Evolutionary conservation across 2,888 invertebrate genomes (phyloP), one percentile per base, ranked within the genome.

Genomic region (Lomographa bimaculata): DNA sequence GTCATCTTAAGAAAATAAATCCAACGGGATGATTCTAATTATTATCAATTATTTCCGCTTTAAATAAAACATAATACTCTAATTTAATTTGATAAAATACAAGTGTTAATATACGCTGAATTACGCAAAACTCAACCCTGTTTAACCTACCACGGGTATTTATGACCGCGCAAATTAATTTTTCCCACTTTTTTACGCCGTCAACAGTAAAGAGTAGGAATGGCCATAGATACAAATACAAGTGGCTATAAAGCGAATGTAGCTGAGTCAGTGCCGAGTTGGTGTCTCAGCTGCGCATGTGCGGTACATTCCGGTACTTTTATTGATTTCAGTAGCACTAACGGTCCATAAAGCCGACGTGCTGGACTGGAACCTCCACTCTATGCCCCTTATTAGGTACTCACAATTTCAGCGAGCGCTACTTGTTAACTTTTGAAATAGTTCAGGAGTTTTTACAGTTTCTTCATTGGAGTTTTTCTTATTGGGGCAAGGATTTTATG

Each of bases 291-390:
- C 4, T 74, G 89, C 90, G 90, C 90, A 89, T 90, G 90, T 79
- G 89, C 90, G 78, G 87, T 85, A 85, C 86, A 89, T 90, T 90
- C 89, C 76, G 81, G 85, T 78, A 89, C 91, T 92, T 92, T 92
- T 92, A 92, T 92, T 92, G 92, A 92, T 92, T 92, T 91, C 91
- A 91, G 91, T 91, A 91, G 91, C 91, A 90, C 90, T 91, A 91
- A 91, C 91, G 91, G 89, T 81, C 89, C 81, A 90, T 89, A 84
- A 81, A 79, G 69, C 76, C 84, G 84, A 83, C 84, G 84, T 84
- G 81, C 85, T 70, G 83, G 82, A 79, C 86, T 69, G 79, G 69
- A 78, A 75, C 71, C 76, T 77, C 75, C 69, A 71, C 79, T 79
- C 78, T 71, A 77, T 80, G 54, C 78, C 79, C 80, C 83, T 89